phyloP scores from a whole-genome alignment of 2,888 invertebrate species.

The Iselma pallidipennis region DNA sequence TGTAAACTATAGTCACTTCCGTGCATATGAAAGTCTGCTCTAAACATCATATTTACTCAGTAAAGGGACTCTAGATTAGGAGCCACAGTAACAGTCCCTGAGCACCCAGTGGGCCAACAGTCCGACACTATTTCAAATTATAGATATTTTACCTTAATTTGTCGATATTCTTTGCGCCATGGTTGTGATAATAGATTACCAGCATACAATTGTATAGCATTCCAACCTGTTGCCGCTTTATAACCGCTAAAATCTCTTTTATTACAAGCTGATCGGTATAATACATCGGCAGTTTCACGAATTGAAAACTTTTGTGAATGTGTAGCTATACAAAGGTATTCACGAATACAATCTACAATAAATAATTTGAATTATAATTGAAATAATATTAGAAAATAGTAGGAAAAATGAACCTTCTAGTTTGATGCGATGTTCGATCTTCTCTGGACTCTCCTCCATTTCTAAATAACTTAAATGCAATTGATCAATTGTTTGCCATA shows the following conservation, averaged over 20 bases:
- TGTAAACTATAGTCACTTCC: no score
- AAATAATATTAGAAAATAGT: not conserved
- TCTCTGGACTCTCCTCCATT: conserved; percentile 78
- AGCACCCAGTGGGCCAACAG: no score
- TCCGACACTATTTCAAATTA: no score
- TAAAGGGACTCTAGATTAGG: no score
- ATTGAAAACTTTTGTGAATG: conserved; percentile 80
- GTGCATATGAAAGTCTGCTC: no score
- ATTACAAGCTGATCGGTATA: conserved; percentile 72
- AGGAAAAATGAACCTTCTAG: conserved; percentile 66
- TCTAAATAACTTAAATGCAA: conserved; percentile 79
- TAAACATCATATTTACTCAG: no score
- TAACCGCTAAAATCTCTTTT: conserved; percentile 79
- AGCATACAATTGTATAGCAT: conserved; percentile 83
- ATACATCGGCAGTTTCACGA: conserved; percentile 74
- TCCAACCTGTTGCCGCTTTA: conserved; percentile 80
- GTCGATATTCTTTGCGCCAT: conserved; percentile 85
- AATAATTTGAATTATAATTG: conserved; percentile 6
- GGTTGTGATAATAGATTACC: conserved; percentile 84
- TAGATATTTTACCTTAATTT: conserved; percentile 67
- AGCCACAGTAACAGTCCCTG: no score
- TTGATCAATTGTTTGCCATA: conserved; percentile 75
- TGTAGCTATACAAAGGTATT: conserved; percentile 76
- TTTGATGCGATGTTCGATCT: conserved; percentile 74
- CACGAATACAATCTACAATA: conserved; percentile 71